Percentiles rank a stretch among this genome's conserved stretches.
Evolutionary conservation across 2,797 vertebrate species (phyloP).

Genomic region (Linurgus olivaceus): DNA sequence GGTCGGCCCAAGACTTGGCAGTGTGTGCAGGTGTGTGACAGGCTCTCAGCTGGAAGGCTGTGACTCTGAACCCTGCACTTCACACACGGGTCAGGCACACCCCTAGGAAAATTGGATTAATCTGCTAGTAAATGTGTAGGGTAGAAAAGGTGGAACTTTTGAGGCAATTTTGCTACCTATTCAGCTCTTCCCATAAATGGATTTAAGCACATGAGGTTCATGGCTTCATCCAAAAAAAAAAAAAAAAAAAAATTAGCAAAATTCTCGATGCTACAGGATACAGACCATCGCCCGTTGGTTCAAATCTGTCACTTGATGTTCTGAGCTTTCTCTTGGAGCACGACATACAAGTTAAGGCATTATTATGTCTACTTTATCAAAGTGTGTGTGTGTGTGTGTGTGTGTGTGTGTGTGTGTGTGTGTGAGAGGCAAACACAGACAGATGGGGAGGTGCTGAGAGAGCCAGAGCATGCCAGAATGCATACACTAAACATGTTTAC

Average conservation of each 20-base stretch:
- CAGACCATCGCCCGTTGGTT: fast-evolving
- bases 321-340: not conserved
- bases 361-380: not conserved
- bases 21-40: fast-evolving
- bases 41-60: not conserved
- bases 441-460: not conserved
- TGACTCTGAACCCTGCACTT: too few relatives aligned
- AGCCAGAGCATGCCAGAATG: not conserved
- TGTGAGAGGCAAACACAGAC: not conserved
- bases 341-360: too few relatives aligned
- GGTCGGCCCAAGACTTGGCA: fast-evolving
- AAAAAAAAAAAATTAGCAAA: not conserved
- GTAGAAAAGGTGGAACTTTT: not conserved
- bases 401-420: fast-evolving
- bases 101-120: not conserved
- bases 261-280: not conserved
- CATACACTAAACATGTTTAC: not conserved
- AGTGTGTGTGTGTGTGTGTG: fast-evolving
- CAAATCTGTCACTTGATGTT: not conserved
- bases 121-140: not conserved
- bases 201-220: not conserved
- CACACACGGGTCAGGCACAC: not conserved
- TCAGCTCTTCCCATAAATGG: not conserved
- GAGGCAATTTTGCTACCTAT: not conserved
- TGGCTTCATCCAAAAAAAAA: not conserved